Conservation (phyloP, 2,113 vertebrate genomes). For the Halichoerus grypus region DNA sequence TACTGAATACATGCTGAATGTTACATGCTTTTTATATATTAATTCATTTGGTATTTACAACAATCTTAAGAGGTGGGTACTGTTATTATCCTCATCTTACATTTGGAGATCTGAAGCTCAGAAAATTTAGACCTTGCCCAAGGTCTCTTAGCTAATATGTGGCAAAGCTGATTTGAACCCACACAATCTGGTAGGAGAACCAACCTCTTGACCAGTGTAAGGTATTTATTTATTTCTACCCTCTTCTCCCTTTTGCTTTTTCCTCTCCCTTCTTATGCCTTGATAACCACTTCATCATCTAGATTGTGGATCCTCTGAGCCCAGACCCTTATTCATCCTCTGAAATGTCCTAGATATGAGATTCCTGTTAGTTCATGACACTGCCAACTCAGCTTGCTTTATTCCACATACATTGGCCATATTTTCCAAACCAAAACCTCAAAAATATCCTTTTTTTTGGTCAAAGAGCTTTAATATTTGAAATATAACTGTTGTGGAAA, state of each 20-base stretch:
- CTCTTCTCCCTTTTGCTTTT: not conserved
- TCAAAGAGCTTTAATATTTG: conserved; percentile 42
- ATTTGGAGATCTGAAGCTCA: not conserved
- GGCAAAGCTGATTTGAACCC: not conserved
- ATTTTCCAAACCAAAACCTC: conserved; percentile 21
- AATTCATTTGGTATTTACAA: conserved; percentile 48
- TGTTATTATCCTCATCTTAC: conserved; percentile 16
- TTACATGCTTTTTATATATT: not conserved
- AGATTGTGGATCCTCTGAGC: not conserved
- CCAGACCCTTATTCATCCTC: not conserved
- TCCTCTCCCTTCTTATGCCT: not conserved
- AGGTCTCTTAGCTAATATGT: not conserved
- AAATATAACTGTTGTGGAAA: conserved; percentile 38
- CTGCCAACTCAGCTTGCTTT: not conserved
- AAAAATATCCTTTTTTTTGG: not conserved
- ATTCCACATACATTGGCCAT: not conserved
- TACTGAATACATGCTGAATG: not conserved
- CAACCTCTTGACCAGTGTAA: not conserved
- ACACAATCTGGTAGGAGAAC: not conserved
- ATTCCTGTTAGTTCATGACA: not conserved
- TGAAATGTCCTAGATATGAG: not conserved
- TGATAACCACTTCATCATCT: not conserved
- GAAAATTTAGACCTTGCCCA: conserved; percentile 36
- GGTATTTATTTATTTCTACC: not conserved
- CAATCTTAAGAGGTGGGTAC: not conserved